Evolutionary conservation across 2,113 vertebrate species (phyloP).

Genomic region (Scomber scombrus): DNA sequence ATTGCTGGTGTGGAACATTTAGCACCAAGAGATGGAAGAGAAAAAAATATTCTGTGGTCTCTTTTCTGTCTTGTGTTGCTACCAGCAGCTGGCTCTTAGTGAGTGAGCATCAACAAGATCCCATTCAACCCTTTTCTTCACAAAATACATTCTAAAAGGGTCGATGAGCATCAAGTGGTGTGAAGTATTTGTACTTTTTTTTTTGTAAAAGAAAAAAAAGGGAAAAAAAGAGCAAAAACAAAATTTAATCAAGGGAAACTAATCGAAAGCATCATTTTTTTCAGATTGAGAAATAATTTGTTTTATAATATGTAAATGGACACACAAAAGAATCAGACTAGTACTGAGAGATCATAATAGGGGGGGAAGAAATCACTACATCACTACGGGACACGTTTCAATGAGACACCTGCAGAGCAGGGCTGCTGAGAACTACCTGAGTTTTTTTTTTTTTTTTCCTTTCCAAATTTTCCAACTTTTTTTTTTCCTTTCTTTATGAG

Average conservation of each 20-base stretch:
- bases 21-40: neutral
- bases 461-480: constrained; percentile 63
- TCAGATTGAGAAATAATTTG: constrained; percentile 71
- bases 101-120: constrained; percentile 56
- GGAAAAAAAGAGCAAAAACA: neutral
- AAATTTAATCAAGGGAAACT: constrained; percentile 59
- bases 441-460: constrained; percentile 78
- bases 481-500: constrained; percentile 76
- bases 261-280: constrained; percentile 61
- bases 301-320: constrained; percentile 71
- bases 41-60: neutral
- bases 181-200: constrained; percentile 71
- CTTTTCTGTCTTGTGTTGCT: neutral
- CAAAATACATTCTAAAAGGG: constrained; percentile 85
- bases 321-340: constrained; percentile 76
- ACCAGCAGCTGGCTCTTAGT: constrained; percentile 31
- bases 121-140: constrained; percentile 77
- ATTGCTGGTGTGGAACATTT: constrained; percentile 35
- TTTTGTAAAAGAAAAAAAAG: constrained; percentile 37
- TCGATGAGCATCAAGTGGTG: constrained; percentile 63
- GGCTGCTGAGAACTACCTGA: constrained; percentile 91
- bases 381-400: constrained; percentile 87
- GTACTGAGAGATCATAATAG: constrained; percentile 63
- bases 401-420: constrained; percentile 81
- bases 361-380: constrained; percentile 80